Evolutionary conservation across 2,113 vertebrate species (phyloP).

Genomic region (Oceanites oceanicus): DNA sequence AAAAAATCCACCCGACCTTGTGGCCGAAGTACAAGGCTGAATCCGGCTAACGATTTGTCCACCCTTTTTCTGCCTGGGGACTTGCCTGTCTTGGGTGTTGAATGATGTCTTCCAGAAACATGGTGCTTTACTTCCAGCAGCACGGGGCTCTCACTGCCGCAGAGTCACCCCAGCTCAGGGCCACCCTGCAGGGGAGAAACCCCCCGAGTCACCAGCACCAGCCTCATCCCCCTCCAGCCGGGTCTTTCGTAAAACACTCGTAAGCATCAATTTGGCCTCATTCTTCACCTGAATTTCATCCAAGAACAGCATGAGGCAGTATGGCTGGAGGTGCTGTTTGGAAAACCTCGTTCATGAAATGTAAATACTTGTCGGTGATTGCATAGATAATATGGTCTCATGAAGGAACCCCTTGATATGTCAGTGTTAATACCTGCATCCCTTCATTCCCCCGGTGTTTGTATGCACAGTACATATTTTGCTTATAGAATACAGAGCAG

Average conservation of each 20-base stretch:
- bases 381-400: conserved; percentile 21
- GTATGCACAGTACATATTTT: conserved; percentile 57
- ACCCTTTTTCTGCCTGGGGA: not conserved
- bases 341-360: not conserved
- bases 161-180: not conserved
- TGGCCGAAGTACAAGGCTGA: not conserved
- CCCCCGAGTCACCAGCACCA: not conserved
- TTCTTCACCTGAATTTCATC: not conserved
- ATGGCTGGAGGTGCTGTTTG: not conserved
- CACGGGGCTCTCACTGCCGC: fast-evolving
- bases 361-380: conserved; percentile 42
- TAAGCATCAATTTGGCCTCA: not conserved
- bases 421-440: conserved; percentile 45
- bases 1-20: not conserved
- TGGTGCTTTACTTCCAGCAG: not conserved
- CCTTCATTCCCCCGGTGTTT: not conserved
- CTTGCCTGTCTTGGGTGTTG: not conserved
- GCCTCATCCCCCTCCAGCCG: not conserved
- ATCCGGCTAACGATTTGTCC: fast-evolving
- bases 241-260: not conserved
- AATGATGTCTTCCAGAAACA: not conserved
- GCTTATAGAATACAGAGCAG: conserved; percentile 46
- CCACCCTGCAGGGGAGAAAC: not conserved
- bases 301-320: not conserved
- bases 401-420: conserved; percentile 36